These are phyloP conservation scores for Caenorhabditis zanzibari DNA, from an alignment of 2,888 invertebrate genomes.

Conservation along the genomic window DNA sequence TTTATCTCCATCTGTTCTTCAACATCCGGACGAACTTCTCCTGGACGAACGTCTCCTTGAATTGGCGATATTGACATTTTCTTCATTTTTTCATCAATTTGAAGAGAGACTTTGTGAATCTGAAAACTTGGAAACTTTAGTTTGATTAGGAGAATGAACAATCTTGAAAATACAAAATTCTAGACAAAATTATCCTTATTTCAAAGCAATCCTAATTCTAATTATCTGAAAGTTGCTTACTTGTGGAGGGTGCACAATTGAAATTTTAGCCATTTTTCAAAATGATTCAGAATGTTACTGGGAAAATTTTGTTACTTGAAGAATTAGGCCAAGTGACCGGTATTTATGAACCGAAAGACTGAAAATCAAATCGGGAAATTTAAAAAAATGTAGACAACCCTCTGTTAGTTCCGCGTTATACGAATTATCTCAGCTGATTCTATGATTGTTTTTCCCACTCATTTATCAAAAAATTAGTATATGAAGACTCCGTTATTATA, in stretches of 20 bases:
- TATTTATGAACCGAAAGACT: neutral
- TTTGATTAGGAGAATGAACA: neutral
- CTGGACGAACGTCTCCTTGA: slow-evolving; percentile 10
- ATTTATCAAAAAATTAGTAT: too few relatives aligned
- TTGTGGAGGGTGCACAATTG: neutral
- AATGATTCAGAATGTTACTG: too few relatives aligned
- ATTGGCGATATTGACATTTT: slow-evolving; percentile 53
- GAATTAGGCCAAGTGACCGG: neutral
- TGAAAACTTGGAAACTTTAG: neutral
- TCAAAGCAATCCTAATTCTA: neutral
- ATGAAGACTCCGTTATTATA: neutral
- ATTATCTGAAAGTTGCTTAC: neutral
- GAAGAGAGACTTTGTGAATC: neutral
- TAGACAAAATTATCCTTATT: too few relatives aligned
- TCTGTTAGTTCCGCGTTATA: slow-evolving; percentile 11
- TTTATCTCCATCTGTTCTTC: slow-evolving; percentile 46
- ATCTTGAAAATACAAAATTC: too few relatives aligned
- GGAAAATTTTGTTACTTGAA: neutral
- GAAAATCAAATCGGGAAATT: slow-evolving; percentile 1
- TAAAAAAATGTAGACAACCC: neutral
- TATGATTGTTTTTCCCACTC: neutral
- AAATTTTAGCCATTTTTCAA: neutral
- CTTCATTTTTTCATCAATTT: slow-evolving; percentile 34
- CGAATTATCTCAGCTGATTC: neutral
- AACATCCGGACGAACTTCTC: slow-evolving; percentile 10